Base-by-base conservation (phyloP, 2,113 vertebrate genomes). In the Castor canadensis region DNA sequence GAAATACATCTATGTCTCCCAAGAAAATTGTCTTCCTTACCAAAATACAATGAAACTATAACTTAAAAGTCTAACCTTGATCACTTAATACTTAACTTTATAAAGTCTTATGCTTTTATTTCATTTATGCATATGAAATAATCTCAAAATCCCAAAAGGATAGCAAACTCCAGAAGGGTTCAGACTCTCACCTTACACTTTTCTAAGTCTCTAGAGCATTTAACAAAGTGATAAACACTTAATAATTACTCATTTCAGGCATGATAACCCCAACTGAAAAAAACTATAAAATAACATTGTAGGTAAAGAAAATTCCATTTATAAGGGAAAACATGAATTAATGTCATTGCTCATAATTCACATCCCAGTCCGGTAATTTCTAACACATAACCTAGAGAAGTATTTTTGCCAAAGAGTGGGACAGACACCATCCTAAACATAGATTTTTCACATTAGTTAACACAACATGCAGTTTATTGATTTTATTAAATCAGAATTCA, bases 391-490 rank as follows among this genome's bases (percentile, higher is more conserved):
- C 12, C 47, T 43, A n/a, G 11, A 85, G 58, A 95, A 92, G 43
- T 67, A 45, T 38, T 86, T 95, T 69, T 89, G 43, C 62, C 67
- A 67, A 79, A 93, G 20, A 58, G n/a, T n/a, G 67, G 92, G n/a
- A 30, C 13, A 49, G n/a, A 35, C 17, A 83, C 1, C 60, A 38
- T 6, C 52, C 73, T 87, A 91, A 89, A 64, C 49, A 40, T 4
- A 66, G 4, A 87, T 38, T 87, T 92, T 97, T 94, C 69, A 54
- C 47, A 89, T 47, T 86, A 40, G 67, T 93, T 58, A 91, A 49
- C 43, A 64, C 1, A 66, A 40, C 28, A 20, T 30, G 11, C 30
- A 64, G 10, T 82, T 71, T 62, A 69, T 82, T 60, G 64, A 71
- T 60, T 76, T 85, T 73, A 43, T 66, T 22, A 28, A 67, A 69